Percentiles rank a stretch among this genome's conserved stretches.
Conservation (phyloP, 2,888 invertebrate genomes). For the Labia minor region DNA sequence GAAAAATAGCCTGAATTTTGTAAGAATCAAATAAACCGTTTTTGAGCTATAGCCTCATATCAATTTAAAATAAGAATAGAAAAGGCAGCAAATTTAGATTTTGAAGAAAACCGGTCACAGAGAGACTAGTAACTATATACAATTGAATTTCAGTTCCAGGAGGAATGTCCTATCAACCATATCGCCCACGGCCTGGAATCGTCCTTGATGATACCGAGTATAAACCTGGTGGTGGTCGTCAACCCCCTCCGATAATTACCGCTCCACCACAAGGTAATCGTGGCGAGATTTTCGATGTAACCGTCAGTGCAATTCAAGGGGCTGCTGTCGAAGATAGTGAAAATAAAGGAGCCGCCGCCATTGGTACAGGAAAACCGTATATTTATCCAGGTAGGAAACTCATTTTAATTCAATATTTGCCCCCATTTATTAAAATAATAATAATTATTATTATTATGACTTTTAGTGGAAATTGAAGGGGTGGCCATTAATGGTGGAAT, state of each 20-base stretch:
- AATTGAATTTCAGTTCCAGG: conserved; percentile 15
- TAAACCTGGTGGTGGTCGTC: conserved; percentile 50
- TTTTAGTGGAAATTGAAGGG: conserved; percentile 52
- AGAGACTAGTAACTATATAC: too few relatives aligned
- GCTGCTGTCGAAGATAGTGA: conserved; percentile 48
- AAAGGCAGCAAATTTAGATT: too few relatives aligned
- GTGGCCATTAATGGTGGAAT: conserved; percentile 37
- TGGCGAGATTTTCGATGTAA: conserved; percentile 75
- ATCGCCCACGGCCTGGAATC: conserved; percentile 72
- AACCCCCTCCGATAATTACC: conserved; percentile 32
- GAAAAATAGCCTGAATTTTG: too few relatives aligned
- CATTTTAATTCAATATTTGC: background rate
- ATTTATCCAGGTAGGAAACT: conserved; percentile 40
- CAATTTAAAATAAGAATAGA: too few relatives aligned
- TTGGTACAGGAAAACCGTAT: conserved; percentile 39
- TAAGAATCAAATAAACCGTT: too few relatives aligned
- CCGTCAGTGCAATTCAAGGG: conserved; percentile 78
- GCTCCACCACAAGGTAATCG: conserved; percentile 44
- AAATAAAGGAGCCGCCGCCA: conserved; percentile 28
- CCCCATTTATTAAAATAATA: background rate
- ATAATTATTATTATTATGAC: background rate
- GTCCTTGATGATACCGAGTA: conserved; percentile 75
- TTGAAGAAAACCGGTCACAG: too few relatives aligned
- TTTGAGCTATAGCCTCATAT: too few relatives aligned
- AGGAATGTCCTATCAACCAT: conserved; percentile 38